Percentiles rank a stretch among this genome's conserved stretches.
phyloP scores from a whole-genome alignment of 2,888 invertebrate genomes.

The Strigamia maritima region DNA sequence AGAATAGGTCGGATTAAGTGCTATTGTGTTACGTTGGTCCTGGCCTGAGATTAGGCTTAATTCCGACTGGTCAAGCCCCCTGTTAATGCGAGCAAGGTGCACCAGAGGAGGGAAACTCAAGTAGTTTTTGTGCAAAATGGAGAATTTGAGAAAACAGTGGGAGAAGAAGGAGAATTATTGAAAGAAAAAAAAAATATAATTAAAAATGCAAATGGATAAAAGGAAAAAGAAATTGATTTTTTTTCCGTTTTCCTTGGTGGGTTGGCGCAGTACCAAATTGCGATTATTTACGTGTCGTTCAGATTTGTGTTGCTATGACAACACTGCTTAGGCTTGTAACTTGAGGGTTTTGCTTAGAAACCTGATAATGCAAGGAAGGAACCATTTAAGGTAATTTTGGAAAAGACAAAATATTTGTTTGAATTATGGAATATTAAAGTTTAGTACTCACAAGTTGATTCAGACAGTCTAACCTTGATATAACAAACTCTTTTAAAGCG shows the following conservation, averaged over 20 bases:
- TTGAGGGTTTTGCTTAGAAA: background rate
- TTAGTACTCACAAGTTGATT: no score
- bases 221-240: background rate
- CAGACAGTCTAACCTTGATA: no score
- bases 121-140: no score
- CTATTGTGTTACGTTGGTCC: background rate
- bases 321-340: background rate
- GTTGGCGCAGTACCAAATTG: background rate
- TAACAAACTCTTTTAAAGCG: no score
- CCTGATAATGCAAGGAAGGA: background rate
- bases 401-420: background rate
- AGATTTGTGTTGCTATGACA: background rate
- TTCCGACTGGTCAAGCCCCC: no score
- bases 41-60: background rate
- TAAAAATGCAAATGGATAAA: constrained; percentile 2
- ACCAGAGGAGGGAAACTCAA: no score
- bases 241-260: background rate
- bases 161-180: background rate
- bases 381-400: background rate
- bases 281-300: constrained; percentile 1
- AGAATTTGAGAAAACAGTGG: no score
- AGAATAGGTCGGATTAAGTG: background rate
- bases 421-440: background rate
- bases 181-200: background rate
- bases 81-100: background rate